Conservation (phyloP, 2,113 vertebrate species). For the Stegastes partitus region DNA sequence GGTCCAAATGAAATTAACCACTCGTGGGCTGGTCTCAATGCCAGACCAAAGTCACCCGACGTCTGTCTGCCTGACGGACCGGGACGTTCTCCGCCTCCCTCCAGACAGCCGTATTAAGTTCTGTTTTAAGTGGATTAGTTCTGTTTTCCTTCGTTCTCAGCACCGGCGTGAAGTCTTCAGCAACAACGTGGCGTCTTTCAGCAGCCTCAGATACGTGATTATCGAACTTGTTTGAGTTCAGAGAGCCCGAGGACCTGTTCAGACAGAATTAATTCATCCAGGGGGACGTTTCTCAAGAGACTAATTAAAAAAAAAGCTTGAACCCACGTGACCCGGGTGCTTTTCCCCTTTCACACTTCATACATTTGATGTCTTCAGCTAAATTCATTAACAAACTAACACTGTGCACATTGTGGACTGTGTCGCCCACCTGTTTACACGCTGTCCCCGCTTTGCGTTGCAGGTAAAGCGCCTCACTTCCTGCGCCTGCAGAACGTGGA, state of each 20-base stretch:
- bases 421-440: not conserved
- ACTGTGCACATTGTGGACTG: no score
- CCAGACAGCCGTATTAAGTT: not conserved
- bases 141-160: not conserved
- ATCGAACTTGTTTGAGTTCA: not conserved
- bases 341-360: not conserved
- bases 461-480: conserved; percentile 99
- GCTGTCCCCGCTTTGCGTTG: conserved; percentile 19
- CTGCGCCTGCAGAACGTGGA: conserved; percentile 96
- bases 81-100: not conserved
- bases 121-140: not conserved
- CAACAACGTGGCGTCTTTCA: not conserved
- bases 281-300: not conserved
- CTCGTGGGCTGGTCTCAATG: conserved; percentile 48
- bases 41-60: conserved; percentile 60
- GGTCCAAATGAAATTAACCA: conserved; percentile 62
- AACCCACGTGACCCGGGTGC: not conserved
- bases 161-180: not conserved
- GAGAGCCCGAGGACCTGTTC: not conserved
- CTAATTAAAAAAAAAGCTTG: not conserved
- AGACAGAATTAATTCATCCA: not conserved
- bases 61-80: conserved; percentile 28
- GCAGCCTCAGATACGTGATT: not conserved
- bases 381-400: no score
- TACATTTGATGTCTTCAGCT: not conserved